phyloP scores from a whole-genome alignment of 1,140 invertebrate species.

The Hyles euphorbiae region DNA sequence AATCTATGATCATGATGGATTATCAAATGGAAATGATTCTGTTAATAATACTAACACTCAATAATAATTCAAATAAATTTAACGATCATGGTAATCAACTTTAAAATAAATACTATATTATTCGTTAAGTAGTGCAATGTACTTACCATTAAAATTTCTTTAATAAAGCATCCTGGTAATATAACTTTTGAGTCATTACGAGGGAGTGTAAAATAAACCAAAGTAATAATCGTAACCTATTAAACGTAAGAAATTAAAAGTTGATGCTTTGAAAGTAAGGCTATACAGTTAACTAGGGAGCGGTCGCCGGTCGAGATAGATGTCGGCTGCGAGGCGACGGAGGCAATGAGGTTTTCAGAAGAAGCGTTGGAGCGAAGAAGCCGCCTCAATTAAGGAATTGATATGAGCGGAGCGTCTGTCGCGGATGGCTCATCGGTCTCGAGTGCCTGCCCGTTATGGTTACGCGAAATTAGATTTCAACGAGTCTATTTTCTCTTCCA shows the following conservation, averaged over 20 bases:
- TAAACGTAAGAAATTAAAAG: not conserved
- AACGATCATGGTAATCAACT: no score
- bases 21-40: not conserved
- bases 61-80: no score
- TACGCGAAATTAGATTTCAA: slow-evolving; percentile 77
- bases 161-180: no score
- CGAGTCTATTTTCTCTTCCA: slow-evolving; percentile 65
- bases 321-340: slow-evolving; percentile 11
- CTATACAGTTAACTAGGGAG: slow-evolving; percentile 3
- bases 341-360: slow-evolving; percentile 32
- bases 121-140: no score
- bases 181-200: no score
- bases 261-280: slow-evolving; percentile 4
- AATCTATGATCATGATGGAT: slow-evolving; percentile 3
- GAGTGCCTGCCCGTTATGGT: slow-evolving; percentile 64
- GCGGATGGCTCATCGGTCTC: slow-evolving; percentile 67
- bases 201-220: no score
- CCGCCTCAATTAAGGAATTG: slow-evolving; percentile 69
- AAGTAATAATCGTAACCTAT: no score
- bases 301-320: not conserved
- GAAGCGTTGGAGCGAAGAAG: slow-evolving; percentile 38
- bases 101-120: no score
- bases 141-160: no score
- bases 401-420: slow-evolving; percentile 65
- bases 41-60: no score